These are phyloP conservation scores for Caradrina kadenii DNA, from an alignment of 2,888 invertebrate genomes.

Conservation along the genomic window DNA sequence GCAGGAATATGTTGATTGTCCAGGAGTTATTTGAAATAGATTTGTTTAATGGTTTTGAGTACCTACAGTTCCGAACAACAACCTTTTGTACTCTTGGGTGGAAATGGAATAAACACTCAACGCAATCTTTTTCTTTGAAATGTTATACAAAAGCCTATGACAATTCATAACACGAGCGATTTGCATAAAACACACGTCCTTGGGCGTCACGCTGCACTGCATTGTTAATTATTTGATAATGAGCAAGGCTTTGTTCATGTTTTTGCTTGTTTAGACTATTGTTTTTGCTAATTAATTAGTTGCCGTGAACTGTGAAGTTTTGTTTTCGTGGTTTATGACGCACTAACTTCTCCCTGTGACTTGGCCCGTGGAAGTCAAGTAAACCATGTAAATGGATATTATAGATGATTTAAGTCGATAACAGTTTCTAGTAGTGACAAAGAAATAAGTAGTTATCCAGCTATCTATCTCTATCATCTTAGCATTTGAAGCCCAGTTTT, in stretches of 20 bases:
- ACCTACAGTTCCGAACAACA: background rate
- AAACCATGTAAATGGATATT: too few species aligned
- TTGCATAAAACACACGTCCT: constrained; percentile 49
- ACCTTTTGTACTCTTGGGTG: background rate
- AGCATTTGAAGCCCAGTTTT: too few species aligned
- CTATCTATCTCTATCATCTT: too few species aligned
- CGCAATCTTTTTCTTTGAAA: background rate
- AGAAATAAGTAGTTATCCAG: too few species aligned
- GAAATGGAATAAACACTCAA: background rate
- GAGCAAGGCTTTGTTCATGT: constrained; percentile 32
- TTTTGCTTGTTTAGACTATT: constrained; percentile 25
- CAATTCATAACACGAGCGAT: constrained; percentile 9
- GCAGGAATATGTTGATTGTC: too few species aligned
- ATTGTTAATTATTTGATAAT: constrained; percentile 49
- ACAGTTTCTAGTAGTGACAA: too few species aligned
- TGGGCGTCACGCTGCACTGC: constrained; percentile 46
- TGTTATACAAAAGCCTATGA: constrained; percentile 11
- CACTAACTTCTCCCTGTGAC: background rate
- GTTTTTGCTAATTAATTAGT: constrained; percentile 38
- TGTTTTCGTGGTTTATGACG: background rate
- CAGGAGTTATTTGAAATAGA: too few species aligned
- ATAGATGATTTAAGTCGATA: too few species aligned
- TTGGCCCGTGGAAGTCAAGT: too few species aligned
- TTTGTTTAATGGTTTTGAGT: too few species aligned
- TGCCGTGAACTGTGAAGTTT: constrained; percentile 47